Percentiles rank a stretch among this genome's conserved stretches.
Evolutionary conservation across 2,797 vertebrate genomes (phyloP).

Genomic region (Agapornis canus): DNA sequence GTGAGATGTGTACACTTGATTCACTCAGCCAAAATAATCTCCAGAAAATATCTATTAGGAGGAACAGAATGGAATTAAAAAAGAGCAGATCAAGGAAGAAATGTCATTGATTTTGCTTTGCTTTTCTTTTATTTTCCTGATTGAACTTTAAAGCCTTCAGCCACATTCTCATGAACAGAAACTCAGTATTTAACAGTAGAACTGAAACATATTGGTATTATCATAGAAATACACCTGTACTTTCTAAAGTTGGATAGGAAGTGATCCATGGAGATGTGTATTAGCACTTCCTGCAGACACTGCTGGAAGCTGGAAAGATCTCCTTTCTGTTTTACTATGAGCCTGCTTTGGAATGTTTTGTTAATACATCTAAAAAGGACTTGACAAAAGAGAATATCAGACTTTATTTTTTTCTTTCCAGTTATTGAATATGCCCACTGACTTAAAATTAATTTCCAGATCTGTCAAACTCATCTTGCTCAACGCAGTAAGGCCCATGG

Average conservation of each 20-base stretch:
- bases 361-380: neutral
- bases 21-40: neutral
- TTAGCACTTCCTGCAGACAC: neutral
- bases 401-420: neutral
- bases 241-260: neutral
- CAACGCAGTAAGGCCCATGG: neutral
- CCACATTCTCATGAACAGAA: neutral
- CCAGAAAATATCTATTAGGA: neutral
- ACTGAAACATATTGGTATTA: neutral
- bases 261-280: neutral
- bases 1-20: neutral
- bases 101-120: neutral
- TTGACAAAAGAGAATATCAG: neutral
- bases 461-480: neutral
- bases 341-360: neutral
- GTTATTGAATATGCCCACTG: rapidly evolving
- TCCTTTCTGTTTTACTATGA: neutral
- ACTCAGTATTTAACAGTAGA: neutral
- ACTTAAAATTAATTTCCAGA: neutral
- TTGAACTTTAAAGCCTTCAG: neutral
- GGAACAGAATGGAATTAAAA: neutral
- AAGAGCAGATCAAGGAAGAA: neutral
- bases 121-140: neutral
- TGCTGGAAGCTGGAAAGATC: neutral
- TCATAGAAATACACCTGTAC: neutral